A percentile compares a stretch with the other conserved stretches of the same genome.
Evolutionary conservation across 30 jellyfish, hydroid and myxozoan species (phyloP).

Genomic region (Hydractinia echinata): DNA sequence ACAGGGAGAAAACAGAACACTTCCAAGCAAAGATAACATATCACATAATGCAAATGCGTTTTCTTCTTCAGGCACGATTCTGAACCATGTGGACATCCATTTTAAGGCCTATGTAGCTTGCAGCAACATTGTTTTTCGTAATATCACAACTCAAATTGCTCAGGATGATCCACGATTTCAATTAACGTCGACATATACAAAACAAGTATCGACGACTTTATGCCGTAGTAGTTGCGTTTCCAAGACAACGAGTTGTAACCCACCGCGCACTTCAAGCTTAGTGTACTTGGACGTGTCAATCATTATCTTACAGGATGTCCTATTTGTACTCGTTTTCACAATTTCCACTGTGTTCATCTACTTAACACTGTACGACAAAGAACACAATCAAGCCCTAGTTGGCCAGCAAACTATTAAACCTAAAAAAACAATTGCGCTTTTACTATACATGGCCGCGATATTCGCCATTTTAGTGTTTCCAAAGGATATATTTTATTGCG

Average conservation of each 20-base stretch:
- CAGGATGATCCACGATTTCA: no score
- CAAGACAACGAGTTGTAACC: not conserved
- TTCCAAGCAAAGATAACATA: no score
- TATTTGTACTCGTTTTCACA: constrained; percentile 31
- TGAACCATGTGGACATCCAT: no score
- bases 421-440: constrained; percentile 23
- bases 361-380: constrained; percentile 2
- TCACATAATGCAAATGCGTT: no score
- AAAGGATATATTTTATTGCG: constrained; percentile 42
- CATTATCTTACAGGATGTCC: constrained; percentile 25
- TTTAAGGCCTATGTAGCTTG: no score
- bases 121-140: no score
- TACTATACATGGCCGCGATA: constrained; percentile 34
- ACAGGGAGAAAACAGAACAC: no score
- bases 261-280: not conserved
- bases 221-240: not conserved
- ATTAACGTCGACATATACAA: no score
- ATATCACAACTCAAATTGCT: no score
- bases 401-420: not conserved
- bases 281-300: constrained; percentile 34
- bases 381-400: constrained; percentile 9
- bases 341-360: constrained; percentile 22
- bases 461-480: constrained; percentile 59
- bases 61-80: no score
- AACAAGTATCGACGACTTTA: no score